Evolutionary conservation across 2,888 invertebrate species (phyloP), one percentile per base, ranked within the genome.

Genomic region (Candidula unifasciata): DNA sequence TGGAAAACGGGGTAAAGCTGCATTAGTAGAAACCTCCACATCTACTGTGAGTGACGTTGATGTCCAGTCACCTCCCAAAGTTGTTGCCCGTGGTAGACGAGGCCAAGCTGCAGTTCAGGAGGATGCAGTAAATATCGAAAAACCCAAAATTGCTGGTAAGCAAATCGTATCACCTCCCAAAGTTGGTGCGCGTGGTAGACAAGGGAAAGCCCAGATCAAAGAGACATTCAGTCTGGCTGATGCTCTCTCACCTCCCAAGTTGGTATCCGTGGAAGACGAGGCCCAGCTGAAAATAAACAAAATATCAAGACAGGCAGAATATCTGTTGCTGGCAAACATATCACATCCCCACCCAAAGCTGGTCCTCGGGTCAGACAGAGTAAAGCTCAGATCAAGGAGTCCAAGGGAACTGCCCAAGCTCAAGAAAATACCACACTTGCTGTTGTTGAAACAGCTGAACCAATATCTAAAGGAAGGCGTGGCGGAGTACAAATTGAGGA

Each of bases 221-320:
- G 69, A 69, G 35, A 35, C 33, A 68, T 1, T 30, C 44, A 44
- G 44, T 44, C 44, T 44, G 30, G 68, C 35, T 37, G 37, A 35
- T 69, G 69, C 35, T 66, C 13, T 44, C n/a, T 76, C 76, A 76
- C 76, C 76, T 24, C 21, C 54, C 3, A 82, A 44, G 44, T 44
- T 44, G 44, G 44, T 44, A 13, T 30, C 24, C 37, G 69, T 21
- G 64, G 60, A 2, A 33, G 73, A 54, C 3, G 64, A n/a, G 60
- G 35, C 35, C 33, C 16, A n/a, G 35, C 60, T 52, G 24, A 18
- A 6, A 37, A 60, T 60, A n/a, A 24, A 35, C 6, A 6, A n/a
- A 33, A 24, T 35, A 37, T 33, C n/a, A 5, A 27, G 18, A 5
- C 37, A 44, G 21, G 3, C 2, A 52, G 44, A 74, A 3, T 52